Percentiles rank a stretch among this genome's conserved stretches.
Conservation (phyloP, 2,797 vertebrate genomes). For the Rousettus madagascariensis region DNA sequence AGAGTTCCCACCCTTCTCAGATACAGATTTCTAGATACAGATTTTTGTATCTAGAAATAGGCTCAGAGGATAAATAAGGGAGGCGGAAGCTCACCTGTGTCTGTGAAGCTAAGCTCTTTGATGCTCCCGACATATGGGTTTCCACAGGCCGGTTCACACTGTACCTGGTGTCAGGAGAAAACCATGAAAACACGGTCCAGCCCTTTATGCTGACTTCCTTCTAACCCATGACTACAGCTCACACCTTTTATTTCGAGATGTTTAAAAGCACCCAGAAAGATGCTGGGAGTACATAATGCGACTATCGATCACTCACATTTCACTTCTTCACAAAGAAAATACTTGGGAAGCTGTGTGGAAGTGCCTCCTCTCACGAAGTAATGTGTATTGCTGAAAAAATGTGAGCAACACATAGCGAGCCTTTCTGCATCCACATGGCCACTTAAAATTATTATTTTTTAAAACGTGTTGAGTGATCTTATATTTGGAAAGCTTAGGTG, state of each 20-base stretch:
- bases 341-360: neutral
- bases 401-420: neutral
- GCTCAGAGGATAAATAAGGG: neutral
- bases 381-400: neutral
- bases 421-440: neutral
- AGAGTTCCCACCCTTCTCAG: neutral
- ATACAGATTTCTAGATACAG: neutral
- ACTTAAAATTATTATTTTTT: neutral
- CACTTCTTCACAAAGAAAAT: neutral
- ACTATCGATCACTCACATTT: neutral
- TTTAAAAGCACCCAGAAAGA: conserved; percentile 11
- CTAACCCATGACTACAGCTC: neutral
- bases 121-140: conserved; percentile 91
- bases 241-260: neutral
- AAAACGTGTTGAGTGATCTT: neutral
- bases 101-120: conserved; percentile 89
- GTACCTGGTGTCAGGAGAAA: conserved; percentile 87
- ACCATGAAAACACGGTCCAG: neutral
- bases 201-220: neutral
- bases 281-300: neutral
- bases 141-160: conserved; percentile 94
- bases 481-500: neutral
- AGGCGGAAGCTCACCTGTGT: conserved; percentile 88
- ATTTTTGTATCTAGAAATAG: neutral
- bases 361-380: neutral